phyloP scores from a whole-genome alignment of 2,888 invertebrate genomes.

The Plebejus anna region DNA sequence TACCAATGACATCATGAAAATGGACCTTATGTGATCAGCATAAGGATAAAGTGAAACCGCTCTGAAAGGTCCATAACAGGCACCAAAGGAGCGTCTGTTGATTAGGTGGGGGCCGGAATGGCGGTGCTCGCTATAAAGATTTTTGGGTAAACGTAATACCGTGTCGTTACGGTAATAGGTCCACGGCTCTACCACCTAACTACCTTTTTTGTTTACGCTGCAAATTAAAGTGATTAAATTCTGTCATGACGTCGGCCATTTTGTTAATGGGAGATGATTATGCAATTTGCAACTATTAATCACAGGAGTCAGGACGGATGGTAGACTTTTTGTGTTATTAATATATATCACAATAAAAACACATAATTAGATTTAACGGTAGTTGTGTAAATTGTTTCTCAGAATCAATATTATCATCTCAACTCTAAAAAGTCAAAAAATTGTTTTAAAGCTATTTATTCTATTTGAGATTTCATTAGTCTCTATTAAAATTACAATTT shows the following conservation, averaged over 20 bases:
- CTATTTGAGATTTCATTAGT: too few species aligned
- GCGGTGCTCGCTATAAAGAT: constrained; percentile 64
- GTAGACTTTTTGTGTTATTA: not conserved
- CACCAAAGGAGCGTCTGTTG: constrained; percentile 57
- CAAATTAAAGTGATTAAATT: constrained; percentile 31
- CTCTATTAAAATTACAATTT: too few species aligned
- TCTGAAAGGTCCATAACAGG: constrained; percentile 35
- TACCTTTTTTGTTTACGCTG: constrained; percentile 32
- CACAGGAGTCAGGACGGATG: not conserved
- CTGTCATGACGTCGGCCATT: constrained; percentile 19
- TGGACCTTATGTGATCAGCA: not conserved
- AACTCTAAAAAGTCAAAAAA: too few species aligned
- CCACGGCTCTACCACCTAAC: constrained; percentile 35
- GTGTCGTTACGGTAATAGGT: constrained; percentile 73
- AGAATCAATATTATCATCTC: not conserved
- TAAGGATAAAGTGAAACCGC: not conserved
- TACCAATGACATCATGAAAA: not conserved
- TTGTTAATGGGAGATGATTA: constrained; percentile 23
- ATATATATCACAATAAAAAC: not conserved
- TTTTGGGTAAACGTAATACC: constrained; percentile 76
- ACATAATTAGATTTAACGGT: not conserved
- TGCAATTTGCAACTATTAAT: constrained; percentile 25
- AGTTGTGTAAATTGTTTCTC: not conserved
- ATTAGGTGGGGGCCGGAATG: constrained; percentile 65
- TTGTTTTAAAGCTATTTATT: too few species aligned